Percentiles rank a stretch among this genome's conserved stretches.
Conservation (phyloP, 2,797 vertebrate species). For the Intellagama lesueurii region DNA sequence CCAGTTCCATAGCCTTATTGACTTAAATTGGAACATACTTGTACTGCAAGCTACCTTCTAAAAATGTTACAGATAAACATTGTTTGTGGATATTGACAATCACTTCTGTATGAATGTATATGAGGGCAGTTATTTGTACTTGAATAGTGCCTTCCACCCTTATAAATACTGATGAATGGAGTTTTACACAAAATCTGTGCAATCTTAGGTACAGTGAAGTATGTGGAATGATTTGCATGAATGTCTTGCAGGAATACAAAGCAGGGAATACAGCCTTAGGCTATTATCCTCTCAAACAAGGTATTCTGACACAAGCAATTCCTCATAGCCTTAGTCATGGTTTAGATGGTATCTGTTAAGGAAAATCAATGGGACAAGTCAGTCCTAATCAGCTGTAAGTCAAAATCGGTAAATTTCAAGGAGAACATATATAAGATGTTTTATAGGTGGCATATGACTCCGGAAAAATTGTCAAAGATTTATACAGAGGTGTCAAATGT, state of each 20-base stretch:
- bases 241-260: constrained; percentile 44
- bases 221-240: constrained; percentile 15
- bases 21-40: neutral
- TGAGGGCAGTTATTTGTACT: constrained; percentile 22
- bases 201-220: constrained; percentile 37
- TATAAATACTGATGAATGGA: constrained; percentile 44
- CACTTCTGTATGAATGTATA: constrained; percentile 39
- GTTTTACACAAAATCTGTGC: constrained; percentile 34
- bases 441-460: too few species aligned
- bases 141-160: constrained; percentile 29
- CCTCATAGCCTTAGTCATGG: too few species aligned
- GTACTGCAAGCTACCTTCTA: neutral
- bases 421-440: too few species aligned
- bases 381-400: too few species aligned
- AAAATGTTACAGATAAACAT: constrained; percentile 48
- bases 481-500: too few species aligned
- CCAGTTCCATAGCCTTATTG: neutral
- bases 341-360: too few species aligned
- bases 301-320: neutral
- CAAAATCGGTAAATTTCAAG: too few species aligned
- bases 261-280: constrained; percentile 39
- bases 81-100: neutral
- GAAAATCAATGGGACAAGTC: neutral
- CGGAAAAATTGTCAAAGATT: too few species aligned
- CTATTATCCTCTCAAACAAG: neutral